Conservation (phyloP, 2,888 invertebrate species). For the Ephialtes manifestator region DNA sequence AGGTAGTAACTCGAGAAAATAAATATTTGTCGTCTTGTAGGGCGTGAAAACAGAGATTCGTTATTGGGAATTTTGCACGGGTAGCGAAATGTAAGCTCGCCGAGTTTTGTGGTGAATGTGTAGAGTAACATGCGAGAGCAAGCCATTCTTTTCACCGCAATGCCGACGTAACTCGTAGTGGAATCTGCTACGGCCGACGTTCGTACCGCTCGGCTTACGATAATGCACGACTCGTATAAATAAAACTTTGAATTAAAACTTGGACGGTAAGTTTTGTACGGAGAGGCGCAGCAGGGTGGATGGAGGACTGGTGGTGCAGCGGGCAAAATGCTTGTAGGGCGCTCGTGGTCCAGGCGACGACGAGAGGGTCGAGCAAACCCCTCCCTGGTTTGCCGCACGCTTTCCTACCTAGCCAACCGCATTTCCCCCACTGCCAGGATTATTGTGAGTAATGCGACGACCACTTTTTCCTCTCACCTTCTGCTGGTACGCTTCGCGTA, state of each 20-base stretch:
- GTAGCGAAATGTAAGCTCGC: constrained; percentile 12
- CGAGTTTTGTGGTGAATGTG: neutral
- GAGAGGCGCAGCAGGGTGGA: constrained; percentile 32
- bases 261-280: constrained; percentile 75
- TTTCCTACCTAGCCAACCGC: constrained; percentile 74
- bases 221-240: constrained; percentile 78
- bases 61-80: constrained; percentile 34
- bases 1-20: constrained; percentile 4
- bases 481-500: constrained; percentile 33
- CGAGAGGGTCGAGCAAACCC: constrained; percentile 44
- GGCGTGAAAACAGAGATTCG: constrained; percentile 18
- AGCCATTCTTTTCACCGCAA: constrained; percentile 31
- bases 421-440: constrained; percentile 72
- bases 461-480: constrained; percentile 60
- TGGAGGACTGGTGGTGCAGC: neutral
- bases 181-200: constrained; percentile 36
- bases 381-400: constrained; percentile 73
- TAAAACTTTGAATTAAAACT: constrained; percentile 81
- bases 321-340: neutral
- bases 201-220: constrained; percentile 70
- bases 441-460: constrained; percentile 79
- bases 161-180: constrained; percentile 22
- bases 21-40: constrained; percentile 8
- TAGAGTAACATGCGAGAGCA: constrained; percentile 23
- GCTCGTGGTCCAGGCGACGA: constrained; percentile 57